Base-by-base conservation (phyloP, 1,140 invertebrate genomes). In the Venturia canescens region DNA sequence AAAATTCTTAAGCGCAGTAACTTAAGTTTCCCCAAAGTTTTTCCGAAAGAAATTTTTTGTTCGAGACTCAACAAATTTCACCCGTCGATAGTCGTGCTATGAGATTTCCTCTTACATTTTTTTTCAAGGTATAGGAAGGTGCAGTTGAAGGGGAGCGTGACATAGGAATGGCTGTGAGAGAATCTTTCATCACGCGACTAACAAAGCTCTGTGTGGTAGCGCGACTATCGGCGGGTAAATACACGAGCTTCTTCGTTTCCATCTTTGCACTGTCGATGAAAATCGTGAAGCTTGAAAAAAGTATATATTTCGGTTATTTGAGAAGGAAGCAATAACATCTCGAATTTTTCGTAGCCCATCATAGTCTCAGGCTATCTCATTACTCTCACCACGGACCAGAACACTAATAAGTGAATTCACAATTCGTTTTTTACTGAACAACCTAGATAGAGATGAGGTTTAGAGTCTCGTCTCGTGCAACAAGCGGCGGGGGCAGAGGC, bases 361-460 rank as follows among this genome's bases (percentile, higher is more conserved):
- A 21, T 57, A 18, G 5, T 57, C 53, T 57, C 53, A 1, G n/a
- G n/a, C 13, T 18, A 50, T 72, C 70, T 21, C 11, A 38, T 38
- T 50, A 6, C 27, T 21, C 38, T 48, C n/a, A 38, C 70, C 16
- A 15, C 70, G 15, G 50, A 44, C 34, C 31, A 23, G 29, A 18
- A 9, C 53, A 23, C 44, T 69, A 34, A 27, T 48, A 57, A 34
- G 78, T 79, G 78, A 81, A 81, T 81, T 77, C 50, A 76, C 72
- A 76, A 81, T 81, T 81, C 77, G 80, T 81, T 81, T 77, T 81
- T 81, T 77, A 69, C 44, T 66, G 77, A 81, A 57, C 53, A 57
- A 18, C 53, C 18, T 66, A 53, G 53, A 18, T 57, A 18, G 53
- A 5, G 53, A 57, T 66, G 70, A 44, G 66, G 16, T 53, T 44